Base-by-base conservation (phyloP, 2,797 vertebrate species). In the Thunnus albacares region DNA sequence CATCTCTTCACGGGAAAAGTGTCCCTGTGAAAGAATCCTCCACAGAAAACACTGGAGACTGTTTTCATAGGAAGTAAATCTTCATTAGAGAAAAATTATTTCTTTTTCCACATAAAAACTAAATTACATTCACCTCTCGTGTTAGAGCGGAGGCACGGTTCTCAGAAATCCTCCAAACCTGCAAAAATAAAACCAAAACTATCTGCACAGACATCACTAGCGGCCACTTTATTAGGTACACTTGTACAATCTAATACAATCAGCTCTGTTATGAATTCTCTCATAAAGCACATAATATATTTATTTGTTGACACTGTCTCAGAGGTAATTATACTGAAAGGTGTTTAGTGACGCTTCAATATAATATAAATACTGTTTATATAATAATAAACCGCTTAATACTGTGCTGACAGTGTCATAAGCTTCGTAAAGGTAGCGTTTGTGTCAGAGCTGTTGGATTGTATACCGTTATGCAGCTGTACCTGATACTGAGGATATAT, bases 391-490 rank as follows among this genome's bases (percentile, higher is more conserved):
- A 51, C 6, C 2, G 8, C 9, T 51, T 3, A 20, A 20, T 14
- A 20, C 47, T 20, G 45, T 7, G 43, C 17, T 49, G 47, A 51
- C 47, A 9, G 47, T n/a, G 18, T 51, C 15, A 71, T 71, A 18
- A 49, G 8, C 33, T 33, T 9, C 5, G 5, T n/a, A 2, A 38
- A 24, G 0, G 38, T 24, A 6, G 4, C 12, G 11, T 56, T 28
- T 47, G 17, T 58, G 30, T 24, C 28, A 7, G 38, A 52, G 17
- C 63, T 60, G 64, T 22, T 59, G 63, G 47, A 22, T 38, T 72
- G 58, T 11, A 41, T 28, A 55, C 11, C 9, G 20, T 20, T n/a
- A 51, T 8, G 7, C 47, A 18, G 17, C 18, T n/a, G 18, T 20
- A 49, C 5, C 18, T 18, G 7, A 49, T 18, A 17, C 4, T 41